Conservation (phyloP, 2,113 vertebrate species). For the Neodon shergylaensis region DNA sequence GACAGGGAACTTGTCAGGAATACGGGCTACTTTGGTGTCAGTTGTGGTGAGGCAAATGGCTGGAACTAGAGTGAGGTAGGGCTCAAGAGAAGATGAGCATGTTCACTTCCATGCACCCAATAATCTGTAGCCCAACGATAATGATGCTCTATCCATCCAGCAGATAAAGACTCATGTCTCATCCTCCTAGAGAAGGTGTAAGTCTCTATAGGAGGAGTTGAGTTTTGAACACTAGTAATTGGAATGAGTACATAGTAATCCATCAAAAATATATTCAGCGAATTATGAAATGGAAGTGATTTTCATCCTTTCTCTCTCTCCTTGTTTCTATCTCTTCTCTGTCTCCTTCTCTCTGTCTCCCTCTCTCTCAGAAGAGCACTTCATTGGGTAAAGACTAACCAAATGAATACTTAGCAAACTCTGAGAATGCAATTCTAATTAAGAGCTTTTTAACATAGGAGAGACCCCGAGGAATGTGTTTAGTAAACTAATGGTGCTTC, state of each 20-base stretch:
- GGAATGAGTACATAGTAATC: slow-evolving; percentile 25
- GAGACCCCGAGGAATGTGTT: slow-evolving; percentile 59
- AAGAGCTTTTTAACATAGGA: slow-evolving; percentile 63
- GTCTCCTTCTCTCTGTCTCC: no score
- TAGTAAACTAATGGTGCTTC: slow-evolving; percentile 52
- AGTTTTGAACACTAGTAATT: neutral
- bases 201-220: neutral
- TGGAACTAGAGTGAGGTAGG: neutral
- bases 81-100: neutral
- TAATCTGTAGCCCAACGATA: fast-evolving
- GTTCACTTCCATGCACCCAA: fast-evolving
- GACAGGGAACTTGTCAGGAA: no score
- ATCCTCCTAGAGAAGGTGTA: neutral
- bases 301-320: slow-evolving; percentile 46
- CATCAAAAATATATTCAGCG: slow-evolving; percentile 54
- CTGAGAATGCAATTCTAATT: slow-evolving; percentile 69
- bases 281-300: slow-evolving; percentile 60
- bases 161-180: neutral
- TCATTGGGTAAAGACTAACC: slow-evolving; percentile 70
- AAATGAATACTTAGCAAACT: slow-evolving; percentile 60
- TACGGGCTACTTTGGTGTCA: fast-evolving
- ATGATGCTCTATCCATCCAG: neutral
- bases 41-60: neutral
- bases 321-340: no score
- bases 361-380: slow-evolving; percentile 52